Percentiles rank a stretch among this genome's conserved stretches.
Evolutionary conservation across 2,113 vertebrate genomes (phyloP).

Genomic region (Odontophorus gujanensis): DNA sequence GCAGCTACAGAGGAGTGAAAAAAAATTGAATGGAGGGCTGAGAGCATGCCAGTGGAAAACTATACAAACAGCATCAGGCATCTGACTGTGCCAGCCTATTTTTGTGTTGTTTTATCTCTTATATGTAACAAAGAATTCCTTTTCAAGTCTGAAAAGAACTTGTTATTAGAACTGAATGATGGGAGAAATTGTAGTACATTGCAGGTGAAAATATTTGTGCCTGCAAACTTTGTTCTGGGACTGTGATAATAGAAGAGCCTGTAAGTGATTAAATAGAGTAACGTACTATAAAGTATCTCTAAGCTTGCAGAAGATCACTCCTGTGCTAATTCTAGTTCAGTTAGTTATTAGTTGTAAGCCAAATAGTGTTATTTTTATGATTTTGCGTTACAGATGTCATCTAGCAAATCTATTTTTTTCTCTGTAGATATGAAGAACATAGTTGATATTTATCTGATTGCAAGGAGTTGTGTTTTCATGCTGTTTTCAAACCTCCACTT

Average conservation of each 20-base stretch:
- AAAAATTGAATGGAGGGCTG: not conserved
- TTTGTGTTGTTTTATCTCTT: not conserved
- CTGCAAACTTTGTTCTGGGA: not conserved
- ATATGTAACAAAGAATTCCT: not conserved
- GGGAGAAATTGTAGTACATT: not conserved
- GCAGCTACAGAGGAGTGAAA: not conserved
- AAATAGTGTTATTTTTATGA: constrained; percentile 16
- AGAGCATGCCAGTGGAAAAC: not conserved
- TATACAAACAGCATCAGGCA: not conserved
- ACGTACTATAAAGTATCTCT: not conserved
- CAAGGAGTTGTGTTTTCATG: constrained; percentile 36
- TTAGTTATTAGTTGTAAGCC: constrained; percentile 29
- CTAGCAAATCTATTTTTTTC: not conserved
- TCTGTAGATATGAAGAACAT: constrained; percentile 41
- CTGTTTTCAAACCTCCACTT: not conserved
- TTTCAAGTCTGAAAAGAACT: not conserved
- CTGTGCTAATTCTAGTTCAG: not conserved
- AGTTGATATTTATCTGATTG: constrained; percentile 8
- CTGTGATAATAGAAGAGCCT: not conserved
- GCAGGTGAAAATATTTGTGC: not conserved
- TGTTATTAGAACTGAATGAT: not conserved
- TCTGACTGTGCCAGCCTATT: not conserved
- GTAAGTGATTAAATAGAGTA: not conserved
- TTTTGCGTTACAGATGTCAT: constrained; percentile 26
- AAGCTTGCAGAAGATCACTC: not conserved